Evolutionary conservation across 1,140 invertebrate species (phyloP).

Genomic region (Heterodera carotae): DNA sequence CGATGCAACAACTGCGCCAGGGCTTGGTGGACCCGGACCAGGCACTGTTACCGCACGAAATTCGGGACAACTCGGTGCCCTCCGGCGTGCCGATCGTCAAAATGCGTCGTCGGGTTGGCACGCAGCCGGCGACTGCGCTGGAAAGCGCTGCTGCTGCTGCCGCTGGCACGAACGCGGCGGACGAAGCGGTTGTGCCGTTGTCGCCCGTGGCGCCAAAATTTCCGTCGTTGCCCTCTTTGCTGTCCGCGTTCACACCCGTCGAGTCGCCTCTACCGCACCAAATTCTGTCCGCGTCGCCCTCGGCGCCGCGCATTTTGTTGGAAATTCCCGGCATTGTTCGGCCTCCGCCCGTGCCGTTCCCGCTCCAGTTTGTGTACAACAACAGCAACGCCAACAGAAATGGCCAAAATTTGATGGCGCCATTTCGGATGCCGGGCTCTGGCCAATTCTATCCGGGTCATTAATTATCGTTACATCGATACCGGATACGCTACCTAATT

Average conservation of each 20-base stretch:
- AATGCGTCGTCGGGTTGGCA: constrained; percentile 27
- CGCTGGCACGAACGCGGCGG: neutral
- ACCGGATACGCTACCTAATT: too few species aligned
- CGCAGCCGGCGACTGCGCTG: neutral
- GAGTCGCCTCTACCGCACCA: neutral
- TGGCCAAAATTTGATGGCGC: constrained; percentile 2
- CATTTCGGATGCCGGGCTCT: constrained; percentile 17
- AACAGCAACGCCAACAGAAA: neutral
- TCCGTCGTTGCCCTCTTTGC: constrained; percentile 29
- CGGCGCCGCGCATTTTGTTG: neutral
- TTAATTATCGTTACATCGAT: neutral
- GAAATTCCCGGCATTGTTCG: constrained; percentile 25
- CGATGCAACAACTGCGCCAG: constrained; percentile 23
- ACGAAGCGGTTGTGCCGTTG: constrained; percentile 40
- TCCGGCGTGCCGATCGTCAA: constrained; percentile 49
- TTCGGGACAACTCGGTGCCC: constrained; percentile 38
- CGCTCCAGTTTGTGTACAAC: constrained; percentile 1
- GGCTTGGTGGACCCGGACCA: constrained; percentile 15
- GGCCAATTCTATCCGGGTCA: constrained; percentile 26
- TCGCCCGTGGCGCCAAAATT: constrained; percentile 42
- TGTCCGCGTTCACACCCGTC: constrained; percentile 15
- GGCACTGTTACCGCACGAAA: constrained; percentile 48
- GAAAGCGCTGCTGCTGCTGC: constrained; percentile 6
- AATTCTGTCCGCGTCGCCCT: neutral
- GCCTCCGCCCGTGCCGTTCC: constrained; percentile 20